Evolutionary conservation across 2,797 vertebrate species (phyloP), one percentile per base, ranked within the genome.

Genomic region (Channallabes apus): DNA sequence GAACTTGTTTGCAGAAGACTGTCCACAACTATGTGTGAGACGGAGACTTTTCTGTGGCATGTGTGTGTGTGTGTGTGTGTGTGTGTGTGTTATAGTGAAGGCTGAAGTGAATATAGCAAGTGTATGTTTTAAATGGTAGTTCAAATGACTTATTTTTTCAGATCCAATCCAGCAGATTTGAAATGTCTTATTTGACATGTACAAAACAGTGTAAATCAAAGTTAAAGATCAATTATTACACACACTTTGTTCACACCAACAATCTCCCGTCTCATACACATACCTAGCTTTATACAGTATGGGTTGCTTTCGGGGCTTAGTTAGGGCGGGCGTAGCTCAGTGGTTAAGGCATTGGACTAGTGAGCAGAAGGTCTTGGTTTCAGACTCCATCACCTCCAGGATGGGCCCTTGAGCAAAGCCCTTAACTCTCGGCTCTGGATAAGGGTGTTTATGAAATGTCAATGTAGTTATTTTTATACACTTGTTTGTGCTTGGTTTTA

Each of bases 1-100:
- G 77, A 85, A 65, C 72, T 58, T n/a, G 59, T 12, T 80, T 85
- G 68, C 65, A 61, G 84, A 72, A 6, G 77, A 80, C 84, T 81
- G 68, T 85, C 84, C 78, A 81, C 77, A 85, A 65, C 15, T 81
- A 81, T 81, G 58, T 81, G 38, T 72, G 32, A 80, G 58, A 80
- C 7, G 38, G 14, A 72, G 83, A 8, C 65, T 41, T 54, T 61
- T 78, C 71, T 18, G 72, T 6, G 32, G 82, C 8, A 7, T 79
- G 64, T 69, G 64, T 69, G 73, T 75, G 72, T 76, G 46, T 75
- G n/a, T n/a, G n/a, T n/a, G n/a, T n/a, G 64, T 69, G 73, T 75
- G 72, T 76, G 29, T 35, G 12, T 27, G 15, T 29, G 35, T 64
- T 78, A 24, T 24, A 59, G 35, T 79, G 12, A 35, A 59, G 32